phyloP scores from a whole-genome alignment of 2,888 invertebrate species.

The Brenthis hecate region DNA sequence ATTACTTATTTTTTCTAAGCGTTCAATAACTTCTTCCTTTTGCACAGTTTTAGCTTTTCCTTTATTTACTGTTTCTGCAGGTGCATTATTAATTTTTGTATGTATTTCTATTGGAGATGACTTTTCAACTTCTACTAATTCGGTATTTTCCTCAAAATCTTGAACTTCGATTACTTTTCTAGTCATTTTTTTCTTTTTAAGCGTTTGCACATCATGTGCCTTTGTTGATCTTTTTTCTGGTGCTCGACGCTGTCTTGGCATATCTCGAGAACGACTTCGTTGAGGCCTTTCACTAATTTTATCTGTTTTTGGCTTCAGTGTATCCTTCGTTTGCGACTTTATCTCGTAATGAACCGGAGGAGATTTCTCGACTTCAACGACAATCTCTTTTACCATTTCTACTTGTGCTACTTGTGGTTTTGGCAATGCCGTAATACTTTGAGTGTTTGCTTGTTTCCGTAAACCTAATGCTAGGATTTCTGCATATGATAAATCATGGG shows the following conservation, averaged over 20 bases:
- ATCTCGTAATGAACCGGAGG: slow-evolving; percentile 51
- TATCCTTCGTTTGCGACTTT: slow-evolving; percentile 43
- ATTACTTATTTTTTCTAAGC: slow-evolving; percentile 33
- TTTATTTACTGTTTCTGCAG: slow-evolving; percentile 25
- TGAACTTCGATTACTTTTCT: slow-evolving; percentile 72
- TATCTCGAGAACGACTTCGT: slow-evolving; percentile 69
- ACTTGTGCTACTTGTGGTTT: slow-evolving; percentile 70
- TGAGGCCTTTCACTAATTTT: slow-evolving; percentile 49
- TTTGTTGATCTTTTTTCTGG: slow-evolving; percentile 69
- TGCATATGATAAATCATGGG: slow-evolving; percentile 87
- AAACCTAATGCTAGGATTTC: slow-evolving; percentile 87
- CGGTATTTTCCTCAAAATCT: slow-evolving; percentile 64
- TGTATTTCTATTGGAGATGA: background rate
- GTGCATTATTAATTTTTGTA: slow-evolving; percentile 13
- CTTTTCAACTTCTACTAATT: slow-evolving; percentile 38
- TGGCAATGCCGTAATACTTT: slow-evolving; percentile 57
- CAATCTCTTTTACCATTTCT: slow-evolving; percentile 64
- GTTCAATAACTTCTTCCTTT: slow-evolving; percentile 47
- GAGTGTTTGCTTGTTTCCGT: slow-evolving; percentile 58
- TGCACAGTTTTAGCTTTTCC: slow-evolving; percentile 28
- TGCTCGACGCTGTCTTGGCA: slow-evolving; percentile 66
- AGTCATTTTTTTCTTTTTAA: slow-evolving; percentile 66
- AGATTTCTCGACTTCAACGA: slow-evolving; percentile 60
- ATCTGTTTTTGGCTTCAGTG: slow-evolving; percentile 43
- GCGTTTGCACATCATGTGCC: slow-evolving; percentile 58